Evolutionary conservation across 1,140 invertebrate species (phyloP).

Genomic region (Fopius arisanus): DNA sequence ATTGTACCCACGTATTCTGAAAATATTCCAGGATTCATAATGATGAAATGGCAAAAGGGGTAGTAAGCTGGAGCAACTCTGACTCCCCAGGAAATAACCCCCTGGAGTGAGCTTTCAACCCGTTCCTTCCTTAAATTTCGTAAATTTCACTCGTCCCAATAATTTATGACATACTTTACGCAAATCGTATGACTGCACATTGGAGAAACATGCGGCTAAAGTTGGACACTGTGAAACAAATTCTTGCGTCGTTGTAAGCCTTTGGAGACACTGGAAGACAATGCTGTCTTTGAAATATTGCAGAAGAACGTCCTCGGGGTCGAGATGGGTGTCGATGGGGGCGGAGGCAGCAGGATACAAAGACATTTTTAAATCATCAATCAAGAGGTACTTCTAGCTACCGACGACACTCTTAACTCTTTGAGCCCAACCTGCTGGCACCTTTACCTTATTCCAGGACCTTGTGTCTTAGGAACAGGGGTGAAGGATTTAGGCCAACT

Average conservation of each 20-base stretch:
- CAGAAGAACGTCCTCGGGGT: constrained; percentile 28
- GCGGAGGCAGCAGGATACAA: not conserved
- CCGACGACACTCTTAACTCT: constrained; percentile 23
- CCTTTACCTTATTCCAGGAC: not conserved
- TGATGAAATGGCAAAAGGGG: not conserved
- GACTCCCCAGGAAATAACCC: not conserved
- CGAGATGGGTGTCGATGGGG: not conserved
- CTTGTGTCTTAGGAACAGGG: not conserved
- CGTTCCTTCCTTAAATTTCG: constrained; percentile 30
- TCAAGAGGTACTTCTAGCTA: constrained; percentile 10
- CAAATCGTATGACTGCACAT: constrained; percentile 39
- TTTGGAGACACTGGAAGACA: constrained; percentile 29
- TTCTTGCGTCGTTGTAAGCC: not conserved
- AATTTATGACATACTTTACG: constrained; percentile 50
- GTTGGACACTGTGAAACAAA: not conserved
- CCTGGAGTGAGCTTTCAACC: constrained; percentile 20
- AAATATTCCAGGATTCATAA: not conserved
- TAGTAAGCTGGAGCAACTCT: not conserved
- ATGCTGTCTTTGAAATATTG: constrained; percentile 39
- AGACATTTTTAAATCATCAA: not conserved
- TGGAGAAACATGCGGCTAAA: not conserved
- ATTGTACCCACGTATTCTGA: not conserved
- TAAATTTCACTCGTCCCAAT: constrained; percentile 38
- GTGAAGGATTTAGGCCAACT: constrained; percentile 27
- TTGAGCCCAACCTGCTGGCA: not conserved